Percentiles rank a stretch among this genome's conserved stretches.
Evolutionary conservation across 1,140 invertebrate species (phyloP).

Genomic region (Magallana ariakensis): DNA sequence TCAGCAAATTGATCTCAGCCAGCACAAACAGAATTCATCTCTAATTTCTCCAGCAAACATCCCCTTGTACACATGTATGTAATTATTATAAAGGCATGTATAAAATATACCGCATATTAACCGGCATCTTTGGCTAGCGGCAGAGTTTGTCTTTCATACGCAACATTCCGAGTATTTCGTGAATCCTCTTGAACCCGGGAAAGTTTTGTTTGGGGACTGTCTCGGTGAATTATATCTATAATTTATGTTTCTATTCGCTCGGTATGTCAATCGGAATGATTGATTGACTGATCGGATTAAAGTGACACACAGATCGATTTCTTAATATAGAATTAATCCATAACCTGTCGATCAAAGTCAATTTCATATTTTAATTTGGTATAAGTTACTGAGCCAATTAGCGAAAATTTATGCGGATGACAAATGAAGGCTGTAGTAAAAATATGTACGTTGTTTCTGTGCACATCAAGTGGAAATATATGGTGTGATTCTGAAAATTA

Average conservation of each 20-base stretch:
- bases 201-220: background rate
- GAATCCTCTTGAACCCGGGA: conserved; percentile 9
- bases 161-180: background rate
- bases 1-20: conserved; percentile 7
- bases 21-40: conserved; percentile 5
- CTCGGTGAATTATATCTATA: conserved; percentile 24
- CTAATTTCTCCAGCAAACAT: background rate
- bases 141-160: conserved; percentile 12
- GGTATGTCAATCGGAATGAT: conserved; percentile 30
- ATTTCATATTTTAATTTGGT: background rate
- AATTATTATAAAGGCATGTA: conserved; percentile 37
- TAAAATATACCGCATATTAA: conserved; percentile 32
- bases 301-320: conserved; percentile 26
- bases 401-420: too few relatives aligned
- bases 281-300: conserved; percentile 13
- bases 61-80: conserved; percentile 4
- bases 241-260: conserved; percentile 21
- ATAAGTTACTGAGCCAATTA: too few relatives aligned
- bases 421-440: too few relatives aligned
- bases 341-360: background rate
- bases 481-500: too few relatives aligned
- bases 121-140: background rate
- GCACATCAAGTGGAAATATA: too few relatives aligned
- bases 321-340: conserved; percentile 6
- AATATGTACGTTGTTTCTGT: too few relatives aligned